A percentile compares a stretch with the other conserved stretches of the same genome.
Conservation (phyloP, 1,140 invertebrate genomes). For the Conopomorpha cramerella region DNA sequence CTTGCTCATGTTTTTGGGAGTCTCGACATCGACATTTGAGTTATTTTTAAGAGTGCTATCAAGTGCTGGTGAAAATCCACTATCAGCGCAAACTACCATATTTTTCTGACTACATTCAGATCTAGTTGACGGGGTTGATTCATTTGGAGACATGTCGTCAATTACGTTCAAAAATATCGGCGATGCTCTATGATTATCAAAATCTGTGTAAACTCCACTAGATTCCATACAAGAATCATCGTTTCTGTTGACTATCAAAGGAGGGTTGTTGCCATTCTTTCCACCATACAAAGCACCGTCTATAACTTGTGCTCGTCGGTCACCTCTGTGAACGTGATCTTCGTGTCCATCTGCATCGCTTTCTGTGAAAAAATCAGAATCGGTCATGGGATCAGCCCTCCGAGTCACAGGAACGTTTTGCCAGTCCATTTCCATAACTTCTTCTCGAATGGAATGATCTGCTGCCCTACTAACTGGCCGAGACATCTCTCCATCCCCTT, state of each 20-base stretch:
- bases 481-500: constrained; percentile 84
- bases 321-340: constrained; percentile 69
- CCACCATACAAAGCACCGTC: constrained; percentile 81
- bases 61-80: constrained; percentile 25
- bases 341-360: constrained; percentile 82
- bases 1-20: constrained; percentile 41
- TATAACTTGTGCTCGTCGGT: constrained; percentile 76
- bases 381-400: constrained; percentile 81
- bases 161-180: constrained; percentile 54
- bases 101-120: constrained; percentile 54
- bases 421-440: constrained; percentile 56
- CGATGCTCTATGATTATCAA: constrained; percentile 68
- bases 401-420: constrained; percentile 59
- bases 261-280: constrained; percentile 57
- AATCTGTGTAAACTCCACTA: constrained; percentile 82
- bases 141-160: constrained; percentile 63
- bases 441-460: constrained; percentile 65
- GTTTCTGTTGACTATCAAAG: constrained; percentile 55
- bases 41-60: constrained; percentile 27
- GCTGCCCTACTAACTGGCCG: constrained; percentile 75
- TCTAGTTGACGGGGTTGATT: constrained; percentile 55
- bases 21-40: constrained; percentile 19
- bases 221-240: constrained; percentile 80
- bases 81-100: constrained; percentile 20
- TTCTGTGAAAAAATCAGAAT: constrained; percentile 88